phyloP scores from a whole-genome alignment of 2,797 vertebrate genomes.

The Microhierax caerulescens region DNA sequence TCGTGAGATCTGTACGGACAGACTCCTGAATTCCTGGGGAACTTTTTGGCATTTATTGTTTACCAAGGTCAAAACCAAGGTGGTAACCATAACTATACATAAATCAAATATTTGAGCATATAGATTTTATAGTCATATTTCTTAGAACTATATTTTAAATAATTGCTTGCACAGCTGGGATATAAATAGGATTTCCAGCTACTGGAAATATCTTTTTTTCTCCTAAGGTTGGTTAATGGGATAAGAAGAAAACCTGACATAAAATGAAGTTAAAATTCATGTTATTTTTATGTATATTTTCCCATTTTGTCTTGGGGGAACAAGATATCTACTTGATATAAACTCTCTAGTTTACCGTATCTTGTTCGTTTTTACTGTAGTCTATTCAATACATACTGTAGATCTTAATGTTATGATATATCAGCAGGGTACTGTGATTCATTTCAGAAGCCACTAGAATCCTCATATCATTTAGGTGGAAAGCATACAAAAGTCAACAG shows the following conservation, averaged over 20 bases:
- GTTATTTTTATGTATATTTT: not conserved
- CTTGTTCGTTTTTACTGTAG: slow-evolving; percentile 20
- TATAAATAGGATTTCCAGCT: not conserved
- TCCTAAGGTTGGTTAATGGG: not conserved
- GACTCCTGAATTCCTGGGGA: not conserved
- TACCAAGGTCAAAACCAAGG: not conserved
- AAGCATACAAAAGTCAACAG: not conserved
- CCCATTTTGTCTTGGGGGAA: not conserved
- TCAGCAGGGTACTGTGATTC: slow-evolving; percentile 20
- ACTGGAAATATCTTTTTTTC: not conserved
- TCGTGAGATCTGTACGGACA: rapidly evolving
- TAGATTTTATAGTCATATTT: not conserved
- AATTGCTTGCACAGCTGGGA: not conserved
- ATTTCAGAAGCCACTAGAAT: not conserved
- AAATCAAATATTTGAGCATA: not conserved
- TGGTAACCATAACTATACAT: not conserved
- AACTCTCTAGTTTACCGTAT: not conserved
- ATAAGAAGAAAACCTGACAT: not conserved
- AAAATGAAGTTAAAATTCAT: not conserved
- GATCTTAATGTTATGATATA: not conserved
- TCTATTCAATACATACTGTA: not conserved
- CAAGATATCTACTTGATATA: not conserved
- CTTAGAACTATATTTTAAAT: not conserved
- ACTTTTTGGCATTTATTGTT: not conserved
- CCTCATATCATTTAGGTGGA: not conserved